phyloP scores from a whole-genome alignment of 2,888 invertebrate genomes.

The Lycia hirtaria region DNA sequence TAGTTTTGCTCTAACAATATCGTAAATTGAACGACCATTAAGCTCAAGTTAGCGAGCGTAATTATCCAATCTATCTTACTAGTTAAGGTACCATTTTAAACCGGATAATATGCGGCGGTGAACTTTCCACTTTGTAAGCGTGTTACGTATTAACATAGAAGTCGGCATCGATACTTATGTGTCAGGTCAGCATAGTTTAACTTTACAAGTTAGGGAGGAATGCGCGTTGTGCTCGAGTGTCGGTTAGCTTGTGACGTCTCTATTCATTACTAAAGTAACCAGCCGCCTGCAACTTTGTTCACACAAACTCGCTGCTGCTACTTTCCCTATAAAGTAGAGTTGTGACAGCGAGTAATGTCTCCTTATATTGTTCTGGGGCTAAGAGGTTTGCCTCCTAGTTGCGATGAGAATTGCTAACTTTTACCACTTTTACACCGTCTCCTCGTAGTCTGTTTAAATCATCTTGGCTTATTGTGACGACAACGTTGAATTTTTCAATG shows the following conservation, averaged over 20 bases:
- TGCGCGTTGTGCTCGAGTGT: conserved; percentile 72
- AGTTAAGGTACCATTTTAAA: conserved; percentile 51
- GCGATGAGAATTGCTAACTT: conserved; percentile 81
- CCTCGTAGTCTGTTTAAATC: conserved; percentile 67
- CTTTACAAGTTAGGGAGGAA: conserved; percentile 70
- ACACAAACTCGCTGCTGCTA: conserved; percentile 72
- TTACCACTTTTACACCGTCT: conserved; percentile 75
- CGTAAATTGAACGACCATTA: conserved; percentile 64
- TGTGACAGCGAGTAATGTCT: conserved; percentile 84
- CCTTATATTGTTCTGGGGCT: conserved; percentile 84
- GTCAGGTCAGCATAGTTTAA: conserved; percentile 65
- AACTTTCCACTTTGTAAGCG: conserved; percentile 42
- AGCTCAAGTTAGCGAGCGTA: conserved; percentile 55
- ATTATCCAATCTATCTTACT: conserved; percentile 60
- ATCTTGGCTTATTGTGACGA: conserved; percentile 39
- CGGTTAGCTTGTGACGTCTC: conserved; percentile 77
- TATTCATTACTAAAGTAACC: conserved; percentile 81
- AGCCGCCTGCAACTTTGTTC: conserved; percentile 77
- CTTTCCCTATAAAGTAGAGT: conserved; percentile 83
- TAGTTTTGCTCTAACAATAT: conserved; percentile 70
- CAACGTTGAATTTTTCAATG: conserved; percentile 60
- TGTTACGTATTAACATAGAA: conserved; percentile 48
- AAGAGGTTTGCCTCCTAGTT: conserved; percentile 80
- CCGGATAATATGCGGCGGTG: conserved; percentile 43
- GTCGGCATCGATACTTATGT: conserved; percentile 55